These are phyloP conservation scores for Drosophila birchii DNA, from an alignment of 2,888 invertebrate species.

Conservation along the genomic window DNA sequence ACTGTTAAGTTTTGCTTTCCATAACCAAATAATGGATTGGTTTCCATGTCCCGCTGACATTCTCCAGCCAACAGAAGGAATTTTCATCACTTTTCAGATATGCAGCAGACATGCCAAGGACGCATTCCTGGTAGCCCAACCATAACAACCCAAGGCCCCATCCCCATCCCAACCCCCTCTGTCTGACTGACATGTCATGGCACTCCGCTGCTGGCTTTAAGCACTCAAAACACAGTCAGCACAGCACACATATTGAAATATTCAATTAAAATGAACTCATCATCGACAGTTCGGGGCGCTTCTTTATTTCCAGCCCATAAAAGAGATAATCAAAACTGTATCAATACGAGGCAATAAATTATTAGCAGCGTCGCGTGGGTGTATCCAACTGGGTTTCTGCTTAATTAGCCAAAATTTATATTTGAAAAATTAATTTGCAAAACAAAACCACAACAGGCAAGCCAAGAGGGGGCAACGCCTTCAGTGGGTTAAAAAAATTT, in stretches of 20 bases:
- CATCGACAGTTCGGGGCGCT: slow-evolving; percentile 34
- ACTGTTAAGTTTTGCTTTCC: neutral
- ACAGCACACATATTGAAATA: slow-evolving; percentile 31
- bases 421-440: slow-evolving; percentile 56
- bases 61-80: slow-evolving; percentile 1
- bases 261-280: slow-evolving; percentile 60
- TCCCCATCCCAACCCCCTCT: no score
- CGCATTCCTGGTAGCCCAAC: slow-evolving; percentile 22
- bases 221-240: neutral
- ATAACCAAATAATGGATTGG: neutral
- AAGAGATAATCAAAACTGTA: slow-evolving; percentile 49
- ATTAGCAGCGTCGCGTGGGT: slow-evolving; percentile 42
- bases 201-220: slow-evolving; percentile 11
- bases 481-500: slow-evolving; percentile 14
- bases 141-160: neutral
- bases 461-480: slow-evolving; percentile 25
- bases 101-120: slow-evolving; percentile 18
- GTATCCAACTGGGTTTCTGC: slow-evolving; percentile 31
- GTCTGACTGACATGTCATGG: slow-evolving; percentile 14
- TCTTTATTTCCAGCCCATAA: slow-evolving; percentile 9
- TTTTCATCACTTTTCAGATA: slow-evolving; percentile 18
- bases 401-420: slow-evolving; percentile 63
- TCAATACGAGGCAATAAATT: slow-evolving; percentile 56
- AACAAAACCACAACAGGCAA: neutral
- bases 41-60: slow-evolving; percentile 23